These are phyloP conservation scores for Malurus cyaneus DNA, from an alignment of 2,113 vertebrate species.

Conservation along the genomic window DNA sequence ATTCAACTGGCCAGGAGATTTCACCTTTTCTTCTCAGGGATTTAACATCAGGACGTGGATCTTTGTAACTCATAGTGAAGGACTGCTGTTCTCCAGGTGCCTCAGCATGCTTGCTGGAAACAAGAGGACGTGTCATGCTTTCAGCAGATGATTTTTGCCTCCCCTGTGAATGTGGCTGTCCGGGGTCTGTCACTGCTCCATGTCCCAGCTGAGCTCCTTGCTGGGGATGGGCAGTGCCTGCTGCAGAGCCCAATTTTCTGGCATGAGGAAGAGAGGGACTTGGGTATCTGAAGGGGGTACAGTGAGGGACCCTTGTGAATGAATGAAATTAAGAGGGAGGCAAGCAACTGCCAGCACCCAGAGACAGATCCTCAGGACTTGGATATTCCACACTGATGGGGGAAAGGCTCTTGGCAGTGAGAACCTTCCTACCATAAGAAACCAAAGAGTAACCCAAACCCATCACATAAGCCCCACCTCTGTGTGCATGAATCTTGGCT, in stretches of 20 bases:
- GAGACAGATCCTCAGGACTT: neutral
- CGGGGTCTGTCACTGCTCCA: neutral
- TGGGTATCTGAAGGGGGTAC: neutral
- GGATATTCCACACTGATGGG: neutral
- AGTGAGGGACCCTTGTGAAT: fast-evolving
- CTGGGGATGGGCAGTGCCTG: neutral
- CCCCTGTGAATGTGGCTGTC: fast-evolving
- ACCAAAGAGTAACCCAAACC: neutral
- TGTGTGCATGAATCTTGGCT: neutral
- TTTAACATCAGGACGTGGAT: neutral
- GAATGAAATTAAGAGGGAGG: neutral
- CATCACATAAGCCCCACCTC: fast-evolving
- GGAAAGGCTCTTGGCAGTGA: neutral
- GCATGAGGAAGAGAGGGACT: neutral
- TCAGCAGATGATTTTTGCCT: neutral
- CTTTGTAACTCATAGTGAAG: neutral
- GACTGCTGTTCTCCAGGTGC: neutral
- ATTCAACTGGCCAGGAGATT: neutral
- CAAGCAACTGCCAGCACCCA: neutral
- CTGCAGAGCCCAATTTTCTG: neutral
- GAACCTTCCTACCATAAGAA: neutral
- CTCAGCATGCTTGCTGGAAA: neutral
- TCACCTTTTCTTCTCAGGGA: neutral
- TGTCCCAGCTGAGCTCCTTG: neutral
- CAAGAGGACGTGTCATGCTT: neutral